phyloP scores from a whole-genome alignment of 2,797 vertebrate genomes.

The Chloroceryle inda region DNA sequence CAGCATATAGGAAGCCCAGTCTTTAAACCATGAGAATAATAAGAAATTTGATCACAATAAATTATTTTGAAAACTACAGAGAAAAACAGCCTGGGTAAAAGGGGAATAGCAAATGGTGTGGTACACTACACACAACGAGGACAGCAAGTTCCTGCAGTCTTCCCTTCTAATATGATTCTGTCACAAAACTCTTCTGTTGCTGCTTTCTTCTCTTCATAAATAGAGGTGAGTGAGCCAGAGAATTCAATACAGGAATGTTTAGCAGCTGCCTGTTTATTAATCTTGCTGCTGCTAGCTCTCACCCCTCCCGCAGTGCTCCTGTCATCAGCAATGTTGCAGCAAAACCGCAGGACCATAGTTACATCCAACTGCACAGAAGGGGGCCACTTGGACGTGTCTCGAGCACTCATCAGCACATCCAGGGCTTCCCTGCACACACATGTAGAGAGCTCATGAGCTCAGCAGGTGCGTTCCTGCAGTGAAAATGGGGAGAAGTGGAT shows the following conservation, averaged over 20 bases:
- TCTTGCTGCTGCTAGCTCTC: not conserved
- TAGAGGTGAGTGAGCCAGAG: not conserved
- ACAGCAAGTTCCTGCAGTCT: not conserved
- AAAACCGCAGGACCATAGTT: rapidly evolving
- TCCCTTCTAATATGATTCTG: rapidly evolving
- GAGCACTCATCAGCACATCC: rapidly evolving
- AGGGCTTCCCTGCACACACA: not conserved
- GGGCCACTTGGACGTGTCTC: not conserved
- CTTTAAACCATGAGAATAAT: too few relatives aligned
- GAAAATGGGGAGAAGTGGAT: not conserved
- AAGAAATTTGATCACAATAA: too few relatives aligned
- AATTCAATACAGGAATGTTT: not conserved
- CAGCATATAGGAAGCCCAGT: too few relatives aligned
- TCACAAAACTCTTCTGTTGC: not conserved
- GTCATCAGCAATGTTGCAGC: not conserved
- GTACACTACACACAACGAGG: not conserved
- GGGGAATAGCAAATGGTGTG: not conserved
- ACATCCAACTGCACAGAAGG: not conserved
- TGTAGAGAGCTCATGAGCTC: not conserved
- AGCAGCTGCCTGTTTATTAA: not conserved
- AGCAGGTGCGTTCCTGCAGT: not conserved
- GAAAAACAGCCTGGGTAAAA: not conserved
- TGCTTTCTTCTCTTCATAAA: not conserved
- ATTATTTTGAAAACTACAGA: not conserved
- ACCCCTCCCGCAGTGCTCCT: not conserved